Percentiles rank a stretch among this genome's conserved stretches.
phyloP scores from a whole-genome alignment of 2,113 vertebrate species.

The Chaenogobius annularis region DNA sequence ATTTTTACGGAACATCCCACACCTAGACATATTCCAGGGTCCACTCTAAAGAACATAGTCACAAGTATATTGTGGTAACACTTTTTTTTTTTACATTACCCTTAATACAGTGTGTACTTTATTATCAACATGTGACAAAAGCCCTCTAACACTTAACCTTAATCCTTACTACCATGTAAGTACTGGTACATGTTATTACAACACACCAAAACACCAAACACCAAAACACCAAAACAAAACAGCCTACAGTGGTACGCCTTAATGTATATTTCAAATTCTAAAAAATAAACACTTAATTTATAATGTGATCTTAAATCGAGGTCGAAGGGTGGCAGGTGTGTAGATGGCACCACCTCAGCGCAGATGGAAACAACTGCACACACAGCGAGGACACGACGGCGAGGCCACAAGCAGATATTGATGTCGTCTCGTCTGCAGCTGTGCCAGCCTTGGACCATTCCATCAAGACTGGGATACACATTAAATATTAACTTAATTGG shows the following conservation, averaged over 20 bases:
- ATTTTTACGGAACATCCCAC: background rate
- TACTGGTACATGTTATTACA: no score
- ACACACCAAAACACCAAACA: no score
- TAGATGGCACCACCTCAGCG: constrained; percentile 68
- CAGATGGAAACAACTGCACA: constrained; percentile 54
- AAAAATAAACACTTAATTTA: constrained; percentile 42
- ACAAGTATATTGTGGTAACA: no score
- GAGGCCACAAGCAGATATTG: constrained; percentile 55
- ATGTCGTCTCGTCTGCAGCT: constrained; percentile 63
- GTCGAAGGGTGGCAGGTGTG: constrained; percentile 58
- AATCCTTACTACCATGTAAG: no score
- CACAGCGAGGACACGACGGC: constrained; percentile 12
- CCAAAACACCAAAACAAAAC: no score
- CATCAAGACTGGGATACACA: constrained; percentile 64
- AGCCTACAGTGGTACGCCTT: no score
- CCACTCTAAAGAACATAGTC: background rate
- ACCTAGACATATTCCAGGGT: constrained; percentile 20
- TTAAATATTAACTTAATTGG: constrained; percentile 82
- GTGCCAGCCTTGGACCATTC: constrained; percentile 62
- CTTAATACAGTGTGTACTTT: no score
- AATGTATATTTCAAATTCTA: background rate
- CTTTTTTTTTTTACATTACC: no score
- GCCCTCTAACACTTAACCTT: no score
- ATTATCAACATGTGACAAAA: no score
- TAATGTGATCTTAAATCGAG: constrained; percentile 29